Conservation (phyloP, 2,888 invertebrate species). For the Drosophila pseudotalamancana region DNA sequence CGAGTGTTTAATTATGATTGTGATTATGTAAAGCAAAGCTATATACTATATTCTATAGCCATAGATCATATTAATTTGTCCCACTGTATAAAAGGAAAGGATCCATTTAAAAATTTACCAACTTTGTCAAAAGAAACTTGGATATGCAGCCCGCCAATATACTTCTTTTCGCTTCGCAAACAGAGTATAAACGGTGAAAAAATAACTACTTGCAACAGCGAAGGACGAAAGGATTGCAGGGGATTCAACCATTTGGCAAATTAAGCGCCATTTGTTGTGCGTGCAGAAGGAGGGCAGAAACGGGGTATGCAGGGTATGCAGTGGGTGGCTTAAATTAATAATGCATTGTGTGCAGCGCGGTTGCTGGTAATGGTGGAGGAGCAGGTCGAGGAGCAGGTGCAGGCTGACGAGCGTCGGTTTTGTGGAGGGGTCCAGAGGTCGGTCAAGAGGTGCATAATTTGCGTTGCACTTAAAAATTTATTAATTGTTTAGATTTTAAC, state of each 20-base stretch:
- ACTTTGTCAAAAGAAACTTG: no score
- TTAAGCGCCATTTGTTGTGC: constrained; percentile 76
- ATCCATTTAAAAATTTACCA: no score
- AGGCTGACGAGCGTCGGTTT: constrained; percentile 44
- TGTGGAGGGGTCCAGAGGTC: constrained; percentile 41
- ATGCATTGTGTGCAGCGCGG: constrained; percentile 72
- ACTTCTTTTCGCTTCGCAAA: neutral
- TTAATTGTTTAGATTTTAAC: constrained; percentile 69
- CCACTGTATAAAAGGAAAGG: no score
- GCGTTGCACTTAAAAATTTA: constrained; percentile 73
- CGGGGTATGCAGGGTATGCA: neutral
- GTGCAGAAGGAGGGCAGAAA: constrained; percentile 13
- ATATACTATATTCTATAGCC: no score
- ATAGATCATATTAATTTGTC: no score
- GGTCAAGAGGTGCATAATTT: constrained; percentile 58
- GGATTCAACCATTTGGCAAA: constrained; percentile 66
- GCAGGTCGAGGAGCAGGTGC: neutral
- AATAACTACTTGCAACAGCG: constrained; percentile 20
- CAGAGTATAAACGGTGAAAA: constrained; percentile 6
- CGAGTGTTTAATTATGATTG: no score
- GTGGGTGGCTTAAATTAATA: constrained; percentile 64
- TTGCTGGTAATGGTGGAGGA: no score
- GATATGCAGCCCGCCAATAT: neutral
- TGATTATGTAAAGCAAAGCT: no score
- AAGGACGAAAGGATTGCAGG: constrained; percentile 9